Conservation (phyloP, 1,140 invertebrate genomes). For the Calliopsis andreniformis region DNA sequence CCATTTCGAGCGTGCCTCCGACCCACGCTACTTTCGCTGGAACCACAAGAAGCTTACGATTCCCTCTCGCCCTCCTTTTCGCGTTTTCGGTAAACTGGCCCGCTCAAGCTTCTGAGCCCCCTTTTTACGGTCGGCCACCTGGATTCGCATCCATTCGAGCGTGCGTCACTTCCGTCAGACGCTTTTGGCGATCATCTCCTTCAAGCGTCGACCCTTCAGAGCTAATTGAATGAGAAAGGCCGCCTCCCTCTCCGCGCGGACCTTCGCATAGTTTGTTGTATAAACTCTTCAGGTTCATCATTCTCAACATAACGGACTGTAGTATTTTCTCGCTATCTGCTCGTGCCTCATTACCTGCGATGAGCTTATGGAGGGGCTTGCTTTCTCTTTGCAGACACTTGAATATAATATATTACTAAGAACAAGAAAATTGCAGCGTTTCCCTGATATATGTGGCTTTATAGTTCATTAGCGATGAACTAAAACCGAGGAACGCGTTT, state of each 20-base stretch:
- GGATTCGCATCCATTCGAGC: slow-evolving; percentile 4
- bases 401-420: no score
- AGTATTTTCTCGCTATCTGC: no score
- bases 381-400: no score
- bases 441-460: no score
- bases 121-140: slow-evolving; percentile 23
- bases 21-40: slow-evolving; percentile 18
- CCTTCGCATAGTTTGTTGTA: no score
- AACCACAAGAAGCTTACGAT: slow-evolving; percentile 18
- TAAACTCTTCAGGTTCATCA: no score
- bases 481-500: no score
- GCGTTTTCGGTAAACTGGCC: slow-evolving; percentile 23
- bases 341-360: no score
- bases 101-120: slow-evolving; percentile 14
- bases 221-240: neutral
- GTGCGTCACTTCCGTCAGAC: neutral
- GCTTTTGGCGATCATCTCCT: neutral
- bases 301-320: no score
- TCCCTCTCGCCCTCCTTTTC: slow-evolving; percentile 15
- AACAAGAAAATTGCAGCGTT: no score
- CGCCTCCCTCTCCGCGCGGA: neutral
- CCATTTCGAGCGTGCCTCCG: slow-evolving; percentile 21
- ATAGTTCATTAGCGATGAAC: no score
- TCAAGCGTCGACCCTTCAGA: neutral
- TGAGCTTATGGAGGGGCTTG: no score